Evolutionary conservation across 2,888 invertebrate genomes (phyloP), one percentile per base, ranked within the genome.

Genomic region (Electrophaes corylata): DNA sequence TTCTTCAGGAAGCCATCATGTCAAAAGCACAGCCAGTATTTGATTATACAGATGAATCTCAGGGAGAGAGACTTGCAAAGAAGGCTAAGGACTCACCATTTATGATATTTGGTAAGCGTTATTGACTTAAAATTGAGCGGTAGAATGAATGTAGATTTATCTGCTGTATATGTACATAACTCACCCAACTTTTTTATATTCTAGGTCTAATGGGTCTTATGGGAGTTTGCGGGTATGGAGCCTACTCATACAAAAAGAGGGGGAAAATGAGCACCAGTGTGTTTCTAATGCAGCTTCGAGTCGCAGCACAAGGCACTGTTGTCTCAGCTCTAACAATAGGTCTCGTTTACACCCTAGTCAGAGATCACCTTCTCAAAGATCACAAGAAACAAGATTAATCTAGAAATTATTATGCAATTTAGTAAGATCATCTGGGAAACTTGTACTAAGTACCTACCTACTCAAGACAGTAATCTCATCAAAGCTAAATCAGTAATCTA

Each of bases 231-330:
- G 93, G 87, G 0, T 93, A 95, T 78, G 97, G 97, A 45, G 95
- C 94, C 1, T 96, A 96, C 78, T 94, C 94, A 79, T 97, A 92
- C 84, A 96, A 94, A 76, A 91, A 93, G 48, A 92, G 93, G 66
- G 97, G 97, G 0, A 90, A 92, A 62, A 95, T 96, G 95, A 96
- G 96, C 70, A 94, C 96, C 1, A 96, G 97, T 66, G 94, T 97
- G 1, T 97, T 95, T 85, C 93, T 94, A 66, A 96, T 97, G 95
- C 96, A 97, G 73, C 92, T 97, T 14, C 93, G 97, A 85, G 97
- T 98, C 5, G 95, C 94, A 0, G 97, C 97, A 0, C 98, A 98
- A 81, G 95, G 96, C 19, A 94, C 96, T 3, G 96, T 96, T 0
- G 95, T 97, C 5, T 94, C 94, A 4, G 94, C 95, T 4, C 91